These are phyloP conservation scores for Calycopis cecrops DNA, from an alignment of 1,140 invertebrate genomes.

Conservation along the genomic window DNA sequence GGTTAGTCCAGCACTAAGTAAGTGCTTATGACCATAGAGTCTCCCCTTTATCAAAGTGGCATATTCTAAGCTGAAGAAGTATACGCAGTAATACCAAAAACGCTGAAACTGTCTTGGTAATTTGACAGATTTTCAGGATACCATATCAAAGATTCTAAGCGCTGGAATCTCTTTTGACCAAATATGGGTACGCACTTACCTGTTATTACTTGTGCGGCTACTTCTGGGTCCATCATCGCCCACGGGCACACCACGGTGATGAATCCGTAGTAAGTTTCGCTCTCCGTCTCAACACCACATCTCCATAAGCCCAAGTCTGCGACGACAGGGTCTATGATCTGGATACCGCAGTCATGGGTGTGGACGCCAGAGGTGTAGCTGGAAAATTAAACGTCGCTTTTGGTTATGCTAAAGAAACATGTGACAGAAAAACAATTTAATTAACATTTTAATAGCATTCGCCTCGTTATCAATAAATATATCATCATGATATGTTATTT, in stretches of 20 bases:
- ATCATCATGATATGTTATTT: too few relatives aligned
- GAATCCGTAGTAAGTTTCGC: slow-evolving; percentile 45
- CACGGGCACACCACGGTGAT: slow-evolving; percentile 36
- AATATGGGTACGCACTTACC: slow-evolving; percentile 17
- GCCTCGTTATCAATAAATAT: too few relatives aligned
- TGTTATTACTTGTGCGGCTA: slow-evolving; percentile 32
- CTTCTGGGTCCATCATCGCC: slow-evolving; percentile 35
- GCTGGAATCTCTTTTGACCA: neutral
- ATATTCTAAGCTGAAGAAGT: too few relatives aligned
- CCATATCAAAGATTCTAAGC: neutral
- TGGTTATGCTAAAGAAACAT: too few relatives aligned
- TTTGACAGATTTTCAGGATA: too few relatives aligned
- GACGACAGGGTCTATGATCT: slow-evolving; percentile 33
- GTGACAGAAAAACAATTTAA: too few relatives aligned
- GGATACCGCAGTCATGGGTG: slow-evolving; percentile 40
- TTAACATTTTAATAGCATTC: too few relatives aligned
- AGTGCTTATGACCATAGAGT: too few relatives aligned
- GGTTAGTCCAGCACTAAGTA: too few relatives aligned
- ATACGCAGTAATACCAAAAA: too few relatives aligned
- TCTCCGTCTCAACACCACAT: slow-evolving; percentile 44
- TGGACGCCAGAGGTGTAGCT: slow-evolving; percentile 32
- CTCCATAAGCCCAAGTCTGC: slow-evolving; percentile 53
- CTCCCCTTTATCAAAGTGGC: too few relatives aligned
- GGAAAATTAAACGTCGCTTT: slow-evolving; percentile 12
- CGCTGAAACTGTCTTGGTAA: neutral